Base-by-base conservation (phyloP, 2,888 invertebrate genomes). In the Sarcophaga rosellei region DNA sequence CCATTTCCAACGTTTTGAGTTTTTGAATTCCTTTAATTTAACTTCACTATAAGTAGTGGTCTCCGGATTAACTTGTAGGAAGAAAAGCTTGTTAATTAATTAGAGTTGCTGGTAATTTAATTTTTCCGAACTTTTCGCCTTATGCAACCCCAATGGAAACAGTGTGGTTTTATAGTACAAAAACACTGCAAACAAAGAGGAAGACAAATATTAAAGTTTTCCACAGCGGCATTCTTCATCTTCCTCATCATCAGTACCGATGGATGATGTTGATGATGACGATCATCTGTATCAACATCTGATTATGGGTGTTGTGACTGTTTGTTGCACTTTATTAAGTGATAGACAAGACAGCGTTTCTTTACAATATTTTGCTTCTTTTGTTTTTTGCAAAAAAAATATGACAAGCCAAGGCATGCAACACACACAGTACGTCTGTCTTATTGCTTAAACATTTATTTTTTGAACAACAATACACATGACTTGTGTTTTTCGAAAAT, bases 221-320 rank as follows among this genome's bases (percentile, higher is more conserved):
- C 35, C 17, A 47, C 70, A 20, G 75, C 75, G 74, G 77, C 61
- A 77, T 62, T 78, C 53, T 44, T 44, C 44, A 2, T 66, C 11
- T 62, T 73, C 35, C 73, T 78, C 53, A 44, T 73, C 68, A 44
- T 68, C 66, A 17, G 45, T 65, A 70, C 25, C 65, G 70, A 70
- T 23, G 59, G 70, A 66, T 12, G 53, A 70, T 15, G 57, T 45
- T n/a, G 12, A 66, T 12, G 53, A 70, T 15, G 57, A 68, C 47
- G 73, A 72, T 77, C 72, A 57, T 74, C 59, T 81, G 63, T 63
- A 82, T 79, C 69, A 81, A 44, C 86, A 81, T 75, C 74, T 86
- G 86, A 83, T 84, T 86, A 81, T 70, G 77, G 74, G 78, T 84
- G 86, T 84, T 86, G 77, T 86, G 86, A 86, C 86, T 86, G 83